Percentiles rank a stretch among this genome's conserved stretches.
Conservation (phyloP, 1,140 invertebrate genomes). For the Neomicropteryx cornuta region DNA sequence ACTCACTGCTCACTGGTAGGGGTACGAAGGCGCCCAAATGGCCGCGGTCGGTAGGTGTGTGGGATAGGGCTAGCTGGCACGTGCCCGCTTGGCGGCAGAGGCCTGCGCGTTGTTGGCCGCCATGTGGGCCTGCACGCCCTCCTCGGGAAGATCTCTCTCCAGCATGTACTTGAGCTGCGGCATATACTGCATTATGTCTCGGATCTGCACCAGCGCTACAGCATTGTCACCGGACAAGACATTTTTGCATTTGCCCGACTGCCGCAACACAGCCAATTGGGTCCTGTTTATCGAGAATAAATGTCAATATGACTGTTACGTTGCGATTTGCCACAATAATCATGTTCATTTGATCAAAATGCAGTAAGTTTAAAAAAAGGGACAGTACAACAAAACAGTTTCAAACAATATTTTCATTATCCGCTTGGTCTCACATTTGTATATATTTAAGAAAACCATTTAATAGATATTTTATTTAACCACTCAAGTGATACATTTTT, state of each 20-base stretch:
- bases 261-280: slow-evolving; percentile 62
- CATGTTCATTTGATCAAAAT: no score
- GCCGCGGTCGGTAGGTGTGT: no score
- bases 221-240: slow-evolving; percentile 33
- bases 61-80: slow-evolving; percentile 27
- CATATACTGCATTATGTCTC: slow-evolving; percentile 73
- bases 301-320: not conserved
- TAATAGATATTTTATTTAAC: no score
- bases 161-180: slow-evolving; percentile 78
- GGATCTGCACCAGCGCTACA: slow-evolving; percentile 59
- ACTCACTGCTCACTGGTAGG: no score
- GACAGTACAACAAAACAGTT: no score
- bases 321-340: not conserved
- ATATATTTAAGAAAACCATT: no score
- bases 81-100: slow-evolving; percentile 24
- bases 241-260: slow-evolving; percentile 59
- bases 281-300: slow-evolving; percentile 37
- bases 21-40: no score
- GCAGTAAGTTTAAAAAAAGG: no score
- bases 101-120: slow-evolving; percentile 13
- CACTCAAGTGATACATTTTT: no score
- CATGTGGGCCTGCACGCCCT: slow-evolving; percentile 15
- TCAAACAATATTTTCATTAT: no score
- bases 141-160: slow-evolving; percentile 23
- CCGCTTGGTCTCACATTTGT: no score